These are phyloP conservation scores for Drosophila gunungcola DNA, from an alignment of 1,140 invertebrate species.

Conservation along the genomic window DNA sequence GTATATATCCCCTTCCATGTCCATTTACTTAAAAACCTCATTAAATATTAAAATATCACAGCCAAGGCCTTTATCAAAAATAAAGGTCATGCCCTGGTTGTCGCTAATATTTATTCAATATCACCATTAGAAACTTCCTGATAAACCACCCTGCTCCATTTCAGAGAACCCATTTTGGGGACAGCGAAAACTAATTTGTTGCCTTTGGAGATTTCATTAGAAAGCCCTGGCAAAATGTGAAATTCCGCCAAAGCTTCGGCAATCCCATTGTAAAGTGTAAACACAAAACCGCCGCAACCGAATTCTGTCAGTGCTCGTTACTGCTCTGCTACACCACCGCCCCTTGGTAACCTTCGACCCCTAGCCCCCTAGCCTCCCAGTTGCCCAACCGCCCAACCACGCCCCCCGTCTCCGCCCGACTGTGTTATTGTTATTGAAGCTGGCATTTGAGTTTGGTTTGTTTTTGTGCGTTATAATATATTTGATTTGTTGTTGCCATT, in stretches of 20 bases:
- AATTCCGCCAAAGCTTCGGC: conserved; percentile 57
- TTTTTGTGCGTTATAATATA: conserved; percentile 80
- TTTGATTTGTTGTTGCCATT: conserved; percentile 80
- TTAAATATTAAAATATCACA: conserved; percentile 14
- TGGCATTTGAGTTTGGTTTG: conserved; percentile 79
- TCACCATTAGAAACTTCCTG: conserved; percentile 21
- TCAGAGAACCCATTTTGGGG: conserved; percentile 37
- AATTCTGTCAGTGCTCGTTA: conserved; percentile 67
- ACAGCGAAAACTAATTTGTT: conserved; percentile 56
- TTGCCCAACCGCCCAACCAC: not conserved
- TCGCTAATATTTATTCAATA: conserved; percentile 43
- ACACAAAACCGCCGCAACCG: conserved; percentile 81
- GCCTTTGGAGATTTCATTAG: conserved; percentile 61
- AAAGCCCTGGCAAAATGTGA: conserved; percentile 45
- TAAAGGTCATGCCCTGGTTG: not conserved
- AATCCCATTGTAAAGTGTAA: conserved; percentile 77
- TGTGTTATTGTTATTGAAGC: conserved; percentile 76
- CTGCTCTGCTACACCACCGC: conserved; percentile 4
- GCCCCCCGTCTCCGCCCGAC: conserved; percentile 22
- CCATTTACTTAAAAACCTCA: not conserved
- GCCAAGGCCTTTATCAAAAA: not conserved
- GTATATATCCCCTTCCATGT: no score
- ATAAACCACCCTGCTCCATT: conserved; percentile 15
- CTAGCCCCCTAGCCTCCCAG: not conserved
- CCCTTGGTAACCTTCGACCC: conserved; percentile 5